Evolutionary conservation across 2,113 vertebrate species (phyloP).

Genomic region (Lophura nycthemera): DNA sequence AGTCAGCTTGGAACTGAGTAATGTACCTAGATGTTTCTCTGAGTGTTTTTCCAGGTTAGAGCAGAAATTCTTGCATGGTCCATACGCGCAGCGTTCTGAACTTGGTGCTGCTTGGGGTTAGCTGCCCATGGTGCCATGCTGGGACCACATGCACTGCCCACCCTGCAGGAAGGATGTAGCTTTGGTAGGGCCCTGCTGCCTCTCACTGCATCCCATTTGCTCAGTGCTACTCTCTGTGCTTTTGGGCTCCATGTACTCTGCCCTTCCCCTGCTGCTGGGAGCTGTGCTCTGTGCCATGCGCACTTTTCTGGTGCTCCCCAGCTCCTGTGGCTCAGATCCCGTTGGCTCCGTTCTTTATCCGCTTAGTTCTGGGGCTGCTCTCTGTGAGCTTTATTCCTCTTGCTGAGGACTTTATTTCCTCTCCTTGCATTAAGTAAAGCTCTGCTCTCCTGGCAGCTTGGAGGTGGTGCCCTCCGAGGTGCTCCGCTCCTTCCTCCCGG

Average conservation of each 20-base stretch:
- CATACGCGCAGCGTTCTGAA: not conserved
- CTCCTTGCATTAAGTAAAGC: not conserved
- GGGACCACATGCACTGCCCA: too few species aligned
- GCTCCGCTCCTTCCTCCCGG: not conserved
- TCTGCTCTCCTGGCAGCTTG: not conserved
- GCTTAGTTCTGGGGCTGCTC: not conserved
- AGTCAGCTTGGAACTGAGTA: slow-evolving; percentile 63
- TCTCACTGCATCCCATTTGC: accelerated
- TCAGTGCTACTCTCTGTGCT: not conserved
- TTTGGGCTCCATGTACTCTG: not conserved
- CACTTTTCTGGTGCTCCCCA: too few species aligned
- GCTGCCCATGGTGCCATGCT: not conserved
- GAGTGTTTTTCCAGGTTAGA: slow-evolving; percentile 29
- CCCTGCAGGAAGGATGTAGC: not conserved
- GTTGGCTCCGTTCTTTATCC: not conserved
- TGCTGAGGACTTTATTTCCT: not conserved
- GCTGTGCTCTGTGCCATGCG: not conserved
- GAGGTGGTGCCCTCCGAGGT: not conserved
- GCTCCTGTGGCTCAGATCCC: not conserved
- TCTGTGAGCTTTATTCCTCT: not conserved
- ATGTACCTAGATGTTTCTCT: not conserved
- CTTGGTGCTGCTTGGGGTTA: not conserved
- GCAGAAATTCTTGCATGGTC: not conserved
- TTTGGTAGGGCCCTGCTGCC: not conserved
- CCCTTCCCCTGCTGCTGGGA: not conserved